phyloP scores from a whole-genome alignment of 1,140 invertebrate species.

The Drosophila prosaltans region DNA sequence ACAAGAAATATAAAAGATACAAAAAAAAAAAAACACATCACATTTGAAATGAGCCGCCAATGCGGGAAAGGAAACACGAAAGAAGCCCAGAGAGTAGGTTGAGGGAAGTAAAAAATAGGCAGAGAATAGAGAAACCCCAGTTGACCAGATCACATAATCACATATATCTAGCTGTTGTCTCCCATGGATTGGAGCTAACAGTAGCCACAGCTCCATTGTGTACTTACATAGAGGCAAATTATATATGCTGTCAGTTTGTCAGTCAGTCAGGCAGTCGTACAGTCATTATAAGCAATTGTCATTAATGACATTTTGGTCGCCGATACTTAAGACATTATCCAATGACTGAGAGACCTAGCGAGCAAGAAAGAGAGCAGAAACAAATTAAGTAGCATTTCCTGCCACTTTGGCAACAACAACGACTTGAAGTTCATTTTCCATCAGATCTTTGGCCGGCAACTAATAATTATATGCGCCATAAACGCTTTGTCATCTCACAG shows the following conservation, averaged over 20 bases:
- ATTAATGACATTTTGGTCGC: slow-evolving; percentile 77
- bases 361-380: slow-evolving; percentile 35
- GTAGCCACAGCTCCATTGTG: slow-evolving; percentile 41
- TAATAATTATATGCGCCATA: slow-evolving; percentile 79
- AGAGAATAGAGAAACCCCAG: slow-evolving; percentile 22
- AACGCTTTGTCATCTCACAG: slow-evolving; percentile 72
- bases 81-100: not conserved
- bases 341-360: not conserved
- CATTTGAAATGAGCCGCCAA: slow-evolving; percentile 51
- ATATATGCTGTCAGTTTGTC: slow-evolving; percentile 52
- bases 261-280: slow-evolving; percentile 27
- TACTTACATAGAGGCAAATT: slow-evolving; percentile 49
- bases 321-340: slow-evolving; percentile 71
- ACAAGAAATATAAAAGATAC: slow-evolving; percentile 1
- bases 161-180: slow-evolving; percentile 43
- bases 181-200: slow-evolving; percentile 41
- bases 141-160: slow-evolving; percentile 38
- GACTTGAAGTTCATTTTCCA: slow-evolving; percentile 54
- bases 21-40: slow-evolving; percentile 5
- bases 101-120: slow-evolving; percentile 1
- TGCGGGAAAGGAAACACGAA: not conserved
- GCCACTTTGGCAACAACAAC: slow-evolving; percentile 51
- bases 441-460: slow-evolving; percentile 73
- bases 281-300: slow-evolving; percentile 79
- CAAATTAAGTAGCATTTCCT: slow-evolving; percentile 80